Evolutionary conservation across 2,797 vertebrate species (phyloP), one percentile per base, ranked within the genome.

Genomic region (Miichthys miiuy): DNA sequence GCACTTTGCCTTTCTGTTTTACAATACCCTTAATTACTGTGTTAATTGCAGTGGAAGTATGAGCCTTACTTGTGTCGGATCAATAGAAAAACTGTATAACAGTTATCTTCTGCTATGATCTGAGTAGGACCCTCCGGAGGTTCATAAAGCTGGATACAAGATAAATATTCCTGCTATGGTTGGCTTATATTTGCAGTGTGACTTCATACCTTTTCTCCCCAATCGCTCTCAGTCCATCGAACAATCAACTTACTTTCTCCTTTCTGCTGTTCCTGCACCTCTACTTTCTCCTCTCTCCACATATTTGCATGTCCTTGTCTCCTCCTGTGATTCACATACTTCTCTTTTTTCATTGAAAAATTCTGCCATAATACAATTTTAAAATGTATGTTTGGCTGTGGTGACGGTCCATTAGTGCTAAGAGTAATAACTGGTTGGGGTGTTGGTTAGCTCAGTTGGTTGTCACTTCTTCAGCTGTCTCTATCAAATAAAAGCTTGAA

Each of bases 41-140:
- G 68, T 62, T 85, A 75, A 81, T 80, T 72, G 64, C 50, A 60
- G 41, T 23, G 50, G 46, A 66, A 48, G 34, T 27, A 18, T 0
- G 54, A 70, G 55, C 42, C 34, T 54, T 18, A 21, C 57, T 54
- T 70, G 68, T 23, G 60, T 67, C 23, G 48, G 72, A 83, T 77
- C 72, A 81, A 52, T 21, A 4, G 58, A 68, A 46, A 50, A 63
- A 70, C 61, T 13, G 47, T 21, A 18, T 50, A 46, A 47, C 18
- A 54, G 30, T 68, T 48, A 56, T 70, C 50, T 75, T 57, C 56
- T 1, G 21, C 55, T 71, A 65, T 58, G 65, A 64, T 75, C 62
- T 64, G 51, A 73, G n/a, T 9, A 13, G 38, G 66, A 51, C 13
- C 44, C 27, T 66, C 57, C 74, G 73, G 77, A 42, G 65, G 65